Conservation (phyloP, 2,797 vertebrate species). For the Tiaroga cobitis region DNA sequence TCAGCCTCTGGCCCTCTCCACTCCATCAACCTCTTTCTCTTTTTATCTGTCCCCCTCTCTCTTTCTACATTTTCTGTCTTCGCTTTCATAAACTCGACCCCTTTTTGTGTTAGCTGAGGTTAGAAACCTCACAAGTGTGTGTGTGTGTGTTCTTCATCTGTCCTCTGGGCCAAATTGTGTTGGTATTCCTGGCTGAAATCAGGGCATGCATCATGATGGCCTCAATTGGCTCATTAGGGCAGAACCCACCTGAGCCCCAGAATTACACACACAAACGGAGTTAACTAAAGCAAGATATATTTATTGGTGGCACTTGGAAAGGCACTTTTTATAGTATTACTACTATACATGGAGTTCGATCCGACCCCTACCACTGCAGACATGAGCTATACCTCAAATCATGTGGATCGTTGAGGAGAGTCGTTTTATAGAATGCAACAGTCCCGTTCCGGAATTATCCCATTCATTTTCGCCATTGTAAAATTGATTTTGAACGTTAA, state of each 20-base stretch:
- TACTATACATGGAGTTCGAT: background rate
- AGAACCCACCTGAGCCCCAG: conserved; percentile 56
- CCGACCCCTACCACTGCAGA: background rate
- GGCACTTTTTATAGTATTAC: background rate
- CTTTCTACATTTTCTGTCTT: conserved; percentile 51
- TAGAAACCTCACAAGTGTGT: conserved; percentile 18
- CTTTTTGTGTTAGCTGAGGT: conserved; percentile 42
- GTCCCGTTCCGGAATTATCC: background rate
- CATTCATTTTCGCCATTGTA: background rate
- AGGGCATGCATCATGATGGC: conserved; percentile 59
- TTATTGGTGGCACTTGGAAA: conserved; percentile 5
- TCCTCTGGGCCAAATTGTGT: conserved; percentile 55
- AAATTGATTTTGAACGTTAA: background rate
- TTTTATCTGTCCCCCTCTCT: conserved; percentile 35
- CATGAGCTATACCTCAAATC: background rate
- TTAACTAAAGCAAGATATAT: conserved; percentile 37
- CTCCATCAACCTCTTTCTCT: conserved; percentile 56
- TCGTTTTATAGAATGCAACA: background rate
- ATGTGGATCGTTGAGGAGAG: background rate
- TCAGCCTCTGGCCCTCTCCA: conserved; percentile 58
- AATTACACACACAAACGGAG: conserved; percentile 31
- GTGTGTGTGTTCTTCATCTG: conserved; percentile 24
- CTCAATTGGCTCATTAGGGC: conserved; percentile 58
- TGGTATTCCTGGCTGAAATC: conserved; percentile 59
- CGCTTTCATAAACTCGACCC: conserved; percentile 40